Conservation (phyloP, 2,113 vertebrate species). For the Nipponia nippon region DNA sequence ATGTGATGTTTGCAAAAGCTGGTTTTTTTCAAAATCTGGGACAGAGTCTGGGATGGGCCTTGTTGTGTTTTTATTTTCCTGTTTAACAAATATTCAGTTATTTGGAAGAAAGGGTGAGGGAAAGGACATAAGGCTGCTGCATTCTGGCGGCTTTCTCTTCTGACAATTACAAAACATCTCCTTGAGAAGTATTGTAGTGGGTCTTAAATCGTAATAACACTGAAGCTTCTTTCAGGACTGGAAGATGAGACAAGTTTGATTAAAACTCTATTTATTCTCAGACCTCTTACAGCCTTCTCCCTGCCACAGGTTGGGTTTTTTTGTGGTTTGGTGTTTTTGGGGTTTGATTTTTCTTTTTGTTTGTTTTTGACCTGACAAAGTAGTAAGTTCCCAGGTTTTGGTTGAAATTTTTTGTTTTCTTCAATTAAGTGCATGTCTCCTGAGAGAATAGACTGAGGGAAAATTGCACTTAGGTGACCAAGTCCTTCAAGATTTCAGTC, state of each 20-base stretch:
- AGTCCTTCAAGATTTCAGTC: not conserved
- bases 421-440: not conserved
- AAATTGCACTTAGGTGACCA: not conserved
- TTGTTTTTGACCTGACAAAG: not conserved
- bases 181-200: not conserved
- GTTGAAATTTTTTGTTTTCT: not conserved
- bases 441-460: not conserved
- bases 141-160: not conserved
- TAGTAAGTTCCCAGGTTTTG: not conserved
- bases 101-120: not conserved
- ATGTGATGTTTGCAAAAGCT: not conserved
- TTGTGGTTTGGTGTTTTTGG: too few species aligned
- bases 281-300: not conserved
- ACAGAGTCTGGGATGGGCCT: not conserved
- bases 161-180: not conserved
- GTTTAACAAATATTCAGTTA: not conserved
- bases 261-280: not conserved
- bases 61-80: not conserved
- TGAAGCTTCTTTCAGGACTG: not conserved
- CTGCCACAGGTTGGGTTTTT: not conserved
- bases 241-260: not conserved
- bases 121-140: accelerated
- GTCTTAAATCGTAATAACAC: not conserved
- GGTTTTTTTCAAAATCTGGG: not conserved
- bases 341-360: not conserved